Base-by-base conservation (phyloP, 2,113 vertebrate species). In the Corythornis madagascariensis region DNA sequence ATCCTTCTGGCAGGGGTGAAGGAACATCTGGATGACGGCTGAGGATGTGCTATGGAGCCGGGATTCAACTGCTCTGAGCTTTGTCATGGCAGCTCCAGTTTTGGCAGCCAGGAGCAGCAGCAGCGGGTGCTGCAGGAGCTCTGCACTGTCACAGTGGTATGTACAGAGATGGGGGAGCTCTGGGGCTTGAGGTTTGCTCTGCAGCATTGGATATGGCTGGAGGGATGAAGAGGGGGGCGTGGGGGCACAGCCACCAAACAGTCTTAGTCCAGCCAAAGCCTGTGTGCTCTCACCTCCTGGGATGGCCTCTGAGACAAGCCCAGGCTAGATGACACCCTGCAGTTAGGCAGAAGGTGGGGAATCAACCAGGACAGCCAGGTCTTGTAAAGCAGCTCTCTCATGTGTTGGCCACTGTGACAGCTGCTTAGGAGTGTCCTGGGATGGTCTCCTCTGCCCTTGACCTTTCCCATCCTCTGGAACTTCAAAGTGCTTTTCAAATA, bases 61-160 rank as follows among this genome's bases (percentile, higher is more conserved):
- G 97, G 98, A 95, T 97, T 98, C 96, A 99, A 99, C 98, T 99
- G 99, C 97, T 99, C 98, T 94, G 97, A 97, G 64, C 96, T 98
- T 64, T 99, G 98, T 73, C 96, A 98, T 33, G 96, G 96, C 98
- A 94, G 94, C 96, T 91, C 96, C 96, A 16, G 97, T 95, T 96
- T 97, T 91, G 95, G 96, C 93, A 90, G 86, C 77, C 96, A 86
- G 84, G 97, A 98, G 72, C 97, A 98, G 64, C 97, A 97, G 81
- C 96, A 92, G 72, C 94, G 95, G 66, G 86, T 92, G 3, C 97
- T 99, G 92, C 98, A 98, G 89, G 98, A 98, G 91, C 97, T 99
- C 95, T 99, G 99, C 95, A 95, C 96, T 11, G 96, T 98, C 65
- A 97, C 96, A 40, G 96, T 95, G 96, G 99, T 99, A 98, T 84